phyloP scores from a whole-genome alignment of 2,113 vertebrate species.

The Lampris megalopsis region DNA sequence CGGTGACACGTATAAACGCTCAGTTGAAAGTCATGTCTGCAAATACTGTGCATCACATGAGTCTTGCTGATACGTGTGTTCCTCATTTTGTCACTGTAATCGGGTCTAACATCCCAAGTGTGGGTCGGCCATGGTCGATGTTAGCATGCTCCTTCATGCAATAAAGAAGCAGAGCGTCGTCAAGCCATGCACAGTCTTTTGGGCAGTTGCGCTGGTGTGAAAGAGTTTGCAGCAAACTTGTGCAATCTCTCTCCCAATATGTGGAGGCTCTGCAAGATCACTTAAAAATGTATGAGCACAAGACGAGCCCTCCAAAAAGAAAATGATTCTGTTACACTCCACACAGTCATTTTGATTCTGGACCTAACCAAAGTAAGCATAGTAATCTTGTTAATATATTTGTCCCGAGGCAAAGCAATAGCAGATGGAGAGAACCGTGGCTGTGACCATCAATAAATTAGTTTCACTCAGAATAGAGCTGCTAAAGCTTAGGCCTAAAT shows the following conservation, averaged over 20 bases:
- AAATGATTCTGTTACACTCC: background rate
- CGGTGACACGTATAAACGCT: too few species aligned
- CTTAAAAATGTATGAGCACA: slow-evolving; percentile 44
- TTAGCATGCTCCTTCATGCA: too few species aligned
- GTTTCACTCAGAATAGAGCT: slow-evolving; percentile 23
- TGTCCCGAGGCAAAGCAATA: slow-evolving; percentile 26
- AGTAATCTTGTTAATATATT: slow-evolving; percentile 49
- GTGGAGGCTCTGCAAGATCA: slow-evolving; percentile 49
- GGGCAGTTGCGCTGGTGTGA: too few species aligned
- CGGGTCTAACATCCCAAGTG: too few species aligned
- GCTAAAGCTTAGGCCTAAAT: slow-evolving; percentile 21
- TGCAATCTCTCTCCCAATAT: slow-evolving; percentile 30
- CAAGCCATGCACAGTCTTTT: too few species aligned
- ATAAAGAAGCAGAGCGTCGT: too few species aligned
- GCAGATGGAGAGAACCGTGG: slow-evolving; percentile 15
- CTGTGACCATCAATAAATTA: slow-evolving; percentile 38
- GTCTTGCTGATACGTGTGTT: too few species aligned
- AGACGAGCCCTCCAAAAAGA: slow-evolving; percentile 17
- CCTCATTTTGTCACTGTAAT: too few species aligned
- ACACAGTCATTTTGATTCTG: slow-evolving; percentile 36
- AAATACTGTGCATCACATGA: too few species aligned
- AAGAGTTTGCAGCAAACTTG: too few species aligned
- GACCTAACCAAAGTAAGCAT: slow-evolving; percentile 27
- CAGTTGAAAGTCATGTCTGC: too few species aligned
- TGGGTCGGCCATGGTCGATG: too few species aligned